Evolutionary conservation across 2,888 invertebrate genomes (phyloP), one percentile per base, ranked within the genome.

Genomic region (Pyrrhopygopsis socrates): DNA sequence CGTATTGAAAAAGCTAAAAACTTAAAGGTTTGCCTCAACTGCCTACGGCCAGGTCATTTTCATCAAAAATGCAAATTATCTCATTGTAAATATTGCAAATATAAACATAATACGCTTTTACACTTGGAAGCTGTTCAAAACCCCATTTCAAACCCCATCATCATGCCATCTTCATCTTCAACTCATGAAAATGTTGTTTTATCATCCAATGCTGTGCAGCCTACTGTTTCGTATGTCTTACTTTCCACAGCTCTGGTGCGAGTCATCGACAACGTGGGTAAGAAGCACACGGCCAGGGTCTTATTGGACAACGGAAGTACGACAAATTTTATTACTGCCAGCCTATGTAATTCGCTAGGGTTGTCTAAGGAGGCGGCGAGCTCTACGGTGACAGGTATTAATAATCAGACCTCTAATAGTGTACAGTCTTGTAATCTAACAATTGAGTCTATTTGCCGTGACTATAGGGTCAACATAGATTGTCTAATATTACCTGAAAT

Each of bases 311-410:
- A 83, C 29, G 84, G 84, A 27, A 89, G 89, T 65, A 85, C 84
- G 15, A 80, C 80, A 29, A 88, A 91, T 70, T 85, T 91, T 27
- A 63, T 89, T 15, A 88, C 91, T 13, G 13, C 73, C 11, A 27
- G 63, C 9, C 63, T 89, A 22, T 91, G 91, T 65, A 71, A 65
- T 22, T 79, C 80, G 78, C 83, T 91, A 45, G 87, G 86, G 60
- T 70, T 91, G 75, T 77, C 81, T 38, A 77, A 80, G 50, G 80
- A 54, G 3, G 50, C 45, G 45, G 67, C 84, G 22, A 78, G 75
- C 88, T 86, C 86, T 75, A 92, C 78, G 24, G 84, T 91, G 24
- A 80, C 83, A 84, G 92, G 91, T 88, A 91, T 93, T 15, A 89
- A 89, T 45, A 85, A 83, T 63, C 86, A 90, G 24, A 41, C 68